Evolutionary conservation across 2,888 invertebrate species (phyloP), one percentile per base, ranked within the genome.

Genomic region (Zygaena filipendulae): DNA sequence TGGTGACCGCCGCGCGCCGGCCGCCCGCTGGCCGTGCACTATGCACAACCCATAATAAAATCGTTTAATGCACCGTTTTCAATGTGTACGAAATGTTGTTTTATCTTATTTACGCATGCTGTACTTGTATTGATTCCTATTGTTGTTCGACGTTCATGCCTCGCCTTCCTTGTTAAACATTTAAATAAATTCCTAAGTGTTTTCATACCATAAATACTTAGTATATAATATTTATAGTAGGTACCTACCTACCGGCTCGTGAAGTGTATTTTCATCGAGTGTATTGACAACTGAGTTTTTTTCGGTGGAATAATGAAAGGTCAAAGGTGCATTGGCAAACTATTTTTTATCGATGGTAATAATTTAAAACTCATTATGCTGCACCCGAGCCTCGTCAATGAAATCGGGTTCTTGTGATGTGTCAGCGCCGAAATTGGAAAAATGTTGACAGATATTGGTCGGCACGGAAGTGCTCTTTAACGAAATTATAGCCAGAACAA

Each of bases 291-390:
- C n/a, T n/a, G n/a, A n/a, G n/a, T n/a, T n/a, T n/a, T n/a, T n/a
- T n/a, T n/a, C n/a, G n/a, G n/a, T n/a, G n/a, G n/a, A n/a, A n/a
- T 57, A 59, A 56, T 62, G 62, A 72, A 72, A 75, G 68, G 68
- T 71, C 72, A 67, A 58, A 55, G 44, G 56, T 40, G 46, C 55
- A 55, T 52, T 51, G 52, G 38, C 45, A 51, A 51, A 55, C 57
- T 56, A 74, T 68, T 74, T 77, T 77, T 77, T 77, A 70, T 70
- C 66, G 59, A 59, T 66, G 57, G 64, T 66, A 69, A 74, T 77
- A 74, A 79, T 75, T 77, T 77, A 74, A 74, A 72, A 71, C 64
- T 72, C 71, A 77, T 79, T 79, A 79, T 68, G 54, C 63, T 60
- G 58, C 60, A 60, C 61, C 60, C 63, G 61, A 55, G 59, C 56